phyloP scores from a whole-genome alignment of 2,888 invertebrate genomes.

The Actias luna region DNA sequence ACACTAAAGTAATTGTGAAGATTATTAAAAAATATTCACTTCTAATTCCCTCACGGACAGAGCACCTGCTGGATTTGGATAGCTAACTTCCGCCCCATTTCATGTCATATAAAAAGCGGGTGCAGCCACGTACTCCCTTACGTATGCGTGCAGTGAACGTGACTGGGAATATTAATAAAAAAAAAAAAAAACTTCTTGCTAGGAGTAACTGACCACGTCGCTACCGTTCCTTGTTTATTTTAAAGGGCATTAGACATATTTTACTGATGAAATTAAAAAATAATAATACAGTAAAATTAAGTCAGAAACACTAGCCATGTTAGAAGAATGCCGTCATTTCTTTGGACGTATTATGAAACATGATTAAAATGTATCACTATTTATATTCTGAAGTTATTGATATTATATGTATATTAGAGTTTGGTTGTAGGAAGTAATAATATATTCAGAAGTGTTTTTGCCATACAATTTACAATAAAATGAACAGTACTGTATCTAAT shows the following conservation, averaged over 20 bases:
- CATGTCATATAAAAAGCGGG: constrained; percentile 23
- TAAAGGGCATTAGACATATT: neutral
- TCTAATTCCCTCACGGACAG: constrained; percentile 8
- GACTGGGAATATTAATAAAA: constrained; percentile 1
- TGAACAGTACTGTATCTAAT: no score
- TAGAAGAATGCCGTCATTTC: neutral
- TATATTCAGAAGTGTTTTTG: no score
- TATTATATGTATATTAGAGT: neutral
- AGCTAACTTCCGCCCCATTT: constrained; percentile 47
- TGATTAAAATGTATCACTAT: no score
- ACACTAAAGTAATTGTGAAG: neutral
- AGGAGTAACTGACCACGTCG: neutral
- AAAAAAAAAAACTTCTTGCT: neutral
- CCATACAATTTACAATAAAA: no score
- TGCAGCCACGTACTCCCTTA: constrained; percentile 6
- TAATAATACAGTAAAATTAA: neutral
- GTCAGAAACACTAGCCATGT: neutral
- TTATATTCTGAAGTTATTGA: neutral
- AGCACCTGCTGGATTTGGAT: constrained; percentile 49
- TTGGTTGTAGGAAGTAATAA: neutral
- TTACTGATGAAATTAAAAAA: neutral
- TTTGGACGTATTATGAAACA: neutral
- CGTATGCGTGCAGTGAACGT: constrained; percentile 6
- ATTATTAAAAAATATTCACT: neutral
- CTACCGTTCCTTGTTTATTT: neutral